Conservation (phyloP, 2,888 invertebrate species). For the Ametastegia equiseti region DNA sequence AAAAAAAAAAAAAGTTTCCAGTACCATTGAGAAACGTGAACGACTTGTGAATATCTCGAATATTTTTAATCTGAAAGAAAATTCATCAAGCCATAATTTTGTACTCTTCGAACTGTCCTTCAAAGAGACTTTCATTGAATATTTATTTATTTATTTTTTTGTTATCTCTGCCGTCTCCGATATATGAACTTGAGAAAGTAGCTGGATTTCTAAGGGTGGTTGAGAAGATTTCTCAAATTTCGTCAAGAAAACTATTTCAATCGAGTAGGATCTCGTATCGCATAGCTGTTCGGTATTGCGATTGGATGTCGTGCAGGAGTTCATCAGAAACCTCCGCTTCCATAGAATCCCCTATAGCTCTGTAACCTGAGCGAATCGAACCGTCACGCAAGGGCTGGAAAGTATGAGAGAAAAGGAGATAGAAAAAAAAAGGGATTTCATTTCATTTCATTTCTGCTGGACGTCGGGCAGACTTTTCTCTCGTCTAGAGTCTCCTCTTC, state of each 20-base stretch:
- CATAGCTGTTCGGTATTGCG: constrained; percentile 8
- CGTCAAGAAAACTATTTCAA: neutral
- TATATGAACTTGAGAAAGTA: too few relatives aligned
- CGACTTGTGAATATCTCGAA: too few relatives aligned
- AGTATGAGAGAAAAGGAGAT: constrained; percentile 47
- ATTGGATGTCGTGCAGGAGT: constrained; percentile 23
- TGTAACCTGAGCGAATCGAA: neutral
- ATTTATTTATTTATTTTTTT: too few relatives aligned
- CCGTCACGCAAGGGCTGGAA: neutral
- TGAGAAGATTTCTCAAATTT: neutral
- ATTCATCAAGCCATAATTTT: neutral
- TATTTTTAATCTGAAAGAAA: neutral
- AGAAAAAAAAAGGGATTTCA: constrained; percentile 9
- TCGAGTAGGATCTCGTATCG: neutral
- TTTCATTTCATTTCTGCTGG: constrained; percentile 32
- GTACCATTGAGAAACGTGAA: too few relatives aligned
- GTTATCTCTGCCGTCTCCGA: too few relatives aligned
- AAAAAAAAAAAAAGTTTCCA: too few relatives aligned
- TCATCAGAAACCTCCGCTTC: constrained; percentile 16
- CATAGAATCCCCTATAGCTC: neutral
- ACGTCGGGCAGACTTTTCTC: constrained; percentile 35
- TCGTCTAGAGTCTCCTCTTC: constrained; percentile 7
- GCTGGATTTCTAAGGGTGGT: neutral
- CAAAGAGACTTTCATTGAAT: too few relatives aligned
- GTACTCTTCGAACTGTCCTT: neutral